A percentile compares a stretch with the other conserved stretches of the same genome.
phyloP scores from a whole-genome alignment of 2,113 vertebrate genomes.

The Diadophis punctatus region DNA sequence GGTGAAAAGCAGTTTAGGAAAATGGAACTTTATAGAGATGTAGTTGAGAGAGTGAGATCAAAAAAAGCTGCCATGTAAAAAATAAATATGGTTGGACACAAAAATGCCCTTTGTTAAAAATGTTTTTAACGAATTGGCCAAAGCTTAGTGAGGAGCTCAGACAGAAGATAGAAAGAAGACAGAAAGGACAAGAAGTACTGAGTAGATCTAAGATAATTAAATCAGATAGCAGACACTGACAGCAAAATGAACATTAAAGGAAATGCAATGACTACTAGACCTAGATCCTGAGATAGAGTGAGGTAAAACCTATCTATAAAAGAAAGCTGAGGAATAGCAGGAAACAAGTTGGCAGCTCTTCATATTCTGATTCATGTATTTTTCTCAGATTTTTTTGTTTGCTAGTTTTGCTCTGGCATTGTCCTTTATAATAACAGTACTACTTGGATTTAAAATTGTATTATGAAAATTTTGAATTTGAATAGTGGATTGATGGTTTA shows the following conservation, averaged over 20 bases:
- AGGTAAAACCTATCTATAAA: too few species aligned
- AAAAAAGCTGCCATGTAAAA: neutral
- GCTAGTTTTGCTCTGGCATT: neutral
- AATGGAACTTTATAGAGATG: neutral
- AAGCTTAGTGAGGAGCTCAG: neutral
- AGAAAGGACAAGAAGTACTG: neutral
- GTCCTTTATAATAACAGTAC: neutral
- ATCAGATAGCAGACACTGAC: too few species aligned
- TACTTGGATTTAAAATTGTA: neutral
- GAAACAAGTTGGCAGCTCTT: neutral
- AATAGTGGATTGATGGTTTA: neutral
- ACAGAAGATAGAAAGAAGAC: neutral
- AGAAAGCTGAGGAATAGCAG: neutral
- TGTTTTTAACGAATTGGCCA: neutral
- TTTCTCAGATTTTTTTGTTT: neutral
- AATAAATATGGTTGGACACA: neutral
- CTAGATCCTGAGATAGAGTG: neutral
- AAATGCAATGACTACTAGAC: neutral
- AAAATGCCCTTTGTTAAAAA: neutral
- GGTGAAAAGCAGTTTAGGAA: neutral
- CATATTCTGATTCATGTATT: neutral
- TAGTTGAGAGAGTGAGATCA: too few species aligned
- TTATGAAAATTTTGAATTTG: neutral
- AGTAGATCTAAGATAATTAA: neutral
- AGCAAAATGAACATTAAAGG: neutral